Percentiles rank a stretch among this genome's conserved stretches.
phyloP scores from a whole-genome alignment of 2,113 vertebrate species.

The Callospermophilus lateralis region DNA sequence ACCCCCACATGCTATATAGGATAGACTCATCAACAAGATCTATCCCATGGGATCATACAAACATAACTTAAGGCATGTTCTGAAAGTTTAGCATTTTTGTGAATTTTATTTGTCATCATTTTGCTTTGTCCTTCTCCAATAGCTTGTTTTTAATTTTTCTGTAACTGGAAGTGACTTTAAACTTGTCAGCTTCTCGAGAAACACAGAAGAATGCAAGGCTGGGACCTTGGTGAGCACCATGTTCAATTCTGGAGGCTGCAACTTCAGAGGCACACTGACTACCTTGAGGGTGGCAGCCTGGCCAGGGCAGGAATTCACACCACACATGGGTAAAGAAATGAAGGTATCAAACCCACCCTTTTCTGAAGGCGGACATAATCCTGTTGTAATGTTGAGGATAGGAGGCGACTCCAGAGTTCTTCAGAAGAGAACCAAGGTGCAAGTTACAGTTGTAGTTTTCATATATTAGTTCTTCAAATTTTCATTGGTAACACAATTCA shows the following conservation, averaged over 20 bases:
- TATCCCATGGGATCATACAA: not conserved
- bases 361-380: not conserved
- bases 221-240: rapidly evolving
- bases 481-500: not conserved
- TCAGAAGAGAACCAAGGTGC: not conserved
- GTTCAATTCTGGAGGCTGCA: not conserved
- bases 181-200: not conserved
- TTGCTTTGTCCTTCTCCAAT: not conserved
- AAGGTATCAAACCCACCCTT: not conserved
- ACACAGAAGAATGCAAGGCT: not conserved
- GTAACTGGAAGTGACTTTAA: not conserved
- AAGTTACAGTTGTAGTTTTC: not conserved
- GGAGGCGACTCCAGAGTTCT: not conserved
- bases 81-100: not conserved
- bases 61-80: not conserved
- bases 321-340: rapidly evolving
- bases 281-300: too few species aligned
- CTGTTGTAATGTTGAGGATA: not conserved
- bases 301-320: not conserved
- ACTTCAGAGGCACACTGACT: not conserved
- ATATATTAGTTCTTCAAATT: not conserved
- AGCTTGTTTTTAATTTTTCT: not conserved
- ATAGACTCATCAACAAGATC: too few species aligned
- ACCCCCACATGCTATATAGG: not conserved
- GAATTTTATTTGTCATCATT: not conserved